Base-by-base conservation (phyloP, 2,888 invertebrate species). In the Sinodicranocentrus sp. region DNA sequence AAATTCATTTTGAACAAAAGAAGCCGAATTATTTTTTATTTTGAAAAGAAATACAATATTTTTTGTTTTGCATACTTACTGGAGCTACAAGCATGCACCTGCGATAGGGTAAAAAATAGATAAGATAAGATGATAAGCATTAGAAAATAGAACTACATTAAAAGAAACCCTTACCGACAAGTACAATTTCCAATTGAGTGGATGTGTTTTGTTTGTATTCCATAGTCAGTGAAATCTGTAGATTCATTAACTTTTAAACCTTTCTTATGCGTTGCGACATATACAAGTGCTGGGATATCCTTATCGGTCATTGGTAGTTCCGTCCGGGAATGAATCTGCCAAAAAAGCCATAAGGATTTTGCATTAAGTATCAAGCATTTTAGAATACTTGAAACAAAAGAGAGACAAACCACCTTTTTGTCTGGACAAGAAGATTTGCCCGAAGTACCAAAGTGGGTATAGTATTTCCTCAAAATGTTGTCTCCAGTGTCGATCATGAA, bases 181-280 rank as follows among this genome's bases (percentile, higher is more conserved):
- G 3, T 72, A 25, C 80, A 80, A 26, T 67, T 72, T 8, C 80
- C 72, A 39, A 80, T 44, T 2, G 80, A 54, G 43, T 80, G 80
- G 33, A 72, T 72, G 6, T 2, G 0, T 19, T 57, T 80, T 2
- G 72, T 10, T 2, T 17, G 1, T 15, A 80, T 72, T 8, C 57
- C 43, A 43, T 33, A 67, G 0, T 72, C 80, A 0, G 39, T 10
- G 8, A 65, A 21, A 17, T 80, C 80, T 13, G 54, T 43, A 1
- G 63, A 0, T 1, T 65, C 17, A 28, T 79, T 80, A 6, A 73
- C 52, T 44, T 33, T 67, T 44, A 84, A 57, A 2, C 61, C 73
- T 44, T 65, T 65, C 17, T 61, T 59, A 25, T 80, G 3, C 0
- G 2, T 17, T 2, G 79, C 84, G 0, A 73, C 79, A 73, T 71